Evolutionary conservation across 2,113 vertebrate genomes (phyloP).

Genomic region (Callospermophilus lateralis): DNA sequence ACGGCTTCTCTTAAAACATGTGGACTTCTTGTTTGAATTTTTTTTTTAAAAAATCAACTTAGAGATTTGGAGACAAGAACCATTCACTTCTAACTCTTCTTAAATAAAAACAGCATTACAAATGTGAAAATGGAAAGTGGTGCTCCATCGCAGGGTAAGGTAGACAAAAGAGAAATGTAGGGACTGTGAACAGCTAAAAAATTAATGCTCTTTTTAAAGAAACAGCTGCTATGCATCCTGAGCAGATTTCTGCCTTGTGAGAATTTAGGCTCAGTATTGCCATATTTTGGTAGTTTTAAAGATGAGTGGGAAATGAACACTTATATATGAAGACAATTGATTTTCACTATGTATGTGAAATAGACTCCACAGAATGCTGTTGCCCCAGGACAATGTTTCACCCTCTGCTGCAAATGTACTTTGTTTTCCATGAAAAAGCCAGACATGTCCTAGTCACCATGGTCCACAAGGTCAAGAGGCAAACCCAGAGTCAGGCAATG

Average conservation of each 20-base stretch:
- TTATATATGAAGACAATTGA: not conserved
- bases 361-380: too few relatives aligned
- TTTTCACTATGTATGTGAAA: too few relatives aligned
- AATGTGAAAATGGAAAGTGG: not conserved
- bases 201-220: not conserved
- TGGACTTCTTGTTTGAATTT: not conserved
- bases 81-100: conserved; percentile 31
- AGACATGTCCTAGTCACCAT: not conserved
- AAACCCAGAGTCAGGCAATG: not conserved
- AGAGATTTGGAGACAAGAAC: not conserved
- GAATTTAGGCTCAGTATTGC: not conserved
- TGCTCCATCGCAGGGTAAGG: not conserved
- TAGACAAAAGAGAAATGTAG: not conserved
- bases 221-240: too few relatives aligned
- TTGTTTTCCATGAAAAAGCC: not conserved
- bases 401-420: not conserved
- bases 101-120: not conserved
- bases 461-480: not conserved
- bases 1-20: not conserved
- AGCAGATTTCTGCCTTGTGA: not conserved
- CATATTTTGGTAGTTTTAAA: not conserved
- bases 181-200: not conserved
- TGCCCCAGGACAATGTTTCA: not conserved
- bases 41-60: not conserved
- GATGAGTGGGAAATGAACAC: not conserved